These are phyloP conservation scores for Agrypnia vestita DNA, from an alignment of 1,140 invertebrate species.

Conservation along the genomic window DNA sequence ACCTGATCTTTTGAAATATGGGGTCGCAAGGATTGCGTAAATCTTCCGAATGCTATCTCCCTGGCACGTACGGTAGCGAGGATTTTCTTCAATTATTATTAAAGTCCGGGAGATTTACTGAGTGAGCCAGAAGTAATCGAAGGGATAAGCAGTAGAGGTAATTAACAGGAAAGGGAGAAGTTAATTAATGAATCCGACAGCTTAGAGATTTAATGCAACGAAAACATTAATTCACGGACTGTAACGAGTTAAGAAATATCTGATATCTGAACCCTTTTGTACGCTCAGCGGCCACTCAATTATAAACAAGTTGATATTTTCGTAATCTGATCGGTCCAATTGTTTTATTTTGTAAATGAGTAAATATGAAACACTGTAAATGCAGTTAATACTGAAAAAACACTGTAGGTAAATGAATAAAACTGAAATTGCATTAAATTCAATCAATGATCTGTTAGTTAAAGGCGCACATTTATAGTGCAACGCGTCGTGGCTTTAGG, in stretches of 20 bases:
- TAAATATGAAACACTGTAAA: no score
- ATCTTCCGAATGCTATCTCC: constrained; percentile 7
- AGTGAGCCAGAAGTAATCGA: constrained; percentile 6
- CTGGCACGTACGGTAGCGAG: not conserved
- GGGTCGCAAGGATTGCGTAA: constrained; percentile 7
- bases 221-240: constrained; percentile 20
- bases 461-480: no score
- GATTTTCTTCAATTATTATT: constrained; percentile 14
- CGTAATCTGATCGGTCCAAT: no score
- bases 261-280: no score
- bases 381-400: no score
- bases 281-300: no score
- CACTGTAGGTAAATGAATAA: no score
- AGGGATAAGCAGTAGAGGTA: constrained; percentile 6
- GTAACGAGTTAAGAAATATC: not conserved
- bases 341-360: no score
- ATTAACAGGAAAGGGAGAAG: constrained; percentile 5
- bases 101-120: not conserved
- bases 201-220: constrained; percentile 17
- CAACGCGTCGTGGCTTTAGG: no score
- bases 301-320: no score
- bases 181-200: constrained; percentile 29
- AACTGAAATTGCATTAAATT: no score
- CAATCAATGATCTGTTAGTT: no score
- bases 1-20: constrained; percentile 21